Conservation (phyloP, 2,888 invertebrate genomes). For the Rhagonycha lutea region DNA sequence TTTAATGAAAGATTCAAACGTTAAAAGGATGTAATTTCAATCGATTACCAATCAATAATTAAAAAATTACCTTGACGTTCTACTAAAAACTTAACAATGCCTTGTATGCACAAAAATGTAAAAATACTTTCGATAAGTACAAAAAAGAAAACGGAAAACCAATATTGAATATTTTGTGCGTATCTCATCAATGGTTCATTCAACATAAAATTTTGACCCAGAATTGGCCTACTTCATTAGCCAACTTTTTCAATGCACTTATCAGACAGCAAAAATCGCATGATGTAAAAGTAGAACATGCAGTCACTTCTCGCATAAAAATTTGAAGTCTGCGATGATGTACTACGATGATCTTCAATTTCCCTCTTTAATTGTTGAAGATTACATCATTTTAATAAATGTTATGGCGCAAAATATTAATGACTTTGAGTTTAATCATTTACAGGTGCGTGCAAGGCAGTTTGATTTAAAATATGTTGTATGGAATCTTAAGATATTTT, state of each 20-base stretch:
- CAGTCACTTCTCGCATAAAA: conserved; percentile 2
- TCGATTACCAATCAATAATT: neutral
- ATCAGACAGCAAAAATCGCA: conserved; percentile 1
- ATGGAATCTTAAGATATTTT: neutral
- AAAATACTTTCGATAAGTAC: neutral
- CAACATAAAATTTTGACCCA: conserved; percentile 12
- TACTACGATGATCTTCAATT: neutral
- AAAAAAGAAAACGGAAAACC: neutral
- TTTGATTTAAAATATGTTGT: neutral
- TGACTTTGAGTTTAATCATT: neutral
- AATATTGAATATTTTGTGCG: neutral
- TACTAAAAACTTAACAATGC: neutral
- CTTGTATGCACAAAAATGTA: neutral
- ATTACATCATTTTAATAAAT: neutral
- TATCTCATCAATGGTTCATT: conserved; percentile 16
- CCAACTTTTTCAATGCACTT: conserved; percentile 6
- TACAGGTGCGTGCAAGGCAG: neutral
- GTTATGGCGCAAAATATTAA: neutral
- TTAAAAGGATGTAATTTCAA: neutral
- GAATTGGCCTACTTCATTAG: conserved; percentile 4
- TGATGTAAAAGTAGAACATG: conserved; percentile 9
- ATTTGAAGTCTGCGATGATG: neutral
- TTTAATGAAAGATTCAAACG: neutral
- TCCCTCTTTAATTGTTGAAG: conserved; percentile 7
- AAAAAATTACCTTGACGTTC: neutral